Evolutionary conservation across 2,113 vertebrate species (phyloP), one percentile per base, ranked within the genome.

Genomic region (Chaetodon trifascialis): DNA sequence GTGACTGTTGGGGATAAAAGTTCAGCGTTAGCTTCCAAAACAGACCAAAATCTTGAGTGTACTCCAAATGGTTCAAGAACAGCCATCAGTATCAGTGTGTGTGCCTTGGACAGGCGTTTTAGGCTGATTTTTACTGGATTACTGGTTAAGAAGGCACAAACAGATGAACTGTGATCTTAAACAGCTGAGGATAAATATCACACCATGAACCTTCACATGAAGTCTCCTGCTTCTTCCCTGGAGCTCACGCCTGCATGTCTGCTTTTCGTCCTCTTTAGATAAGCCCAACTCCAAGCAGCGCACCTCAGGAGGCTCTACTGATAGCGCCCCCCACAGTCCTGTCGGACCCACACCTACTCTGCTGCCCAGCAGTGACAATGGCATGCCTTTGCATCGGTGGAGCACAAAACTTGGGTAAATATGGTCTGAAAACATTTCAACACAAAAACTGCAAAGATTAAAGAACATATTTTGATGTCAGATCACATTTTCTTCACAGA

Each of bases 311-410:
- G 91, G 93, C n/a, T 94, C 93, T 12, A 91, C 83, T 83, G 94
- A 95, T 25, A 95, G 91, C 25, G 88, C 80, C 46, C 94, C 94
- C 64, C 90, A 95, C 72, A 96, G 95, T 84, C 94, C 95, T 7
- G 86, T 95, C 47, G 95, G 92, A 83, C 80, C 77, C 2, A 58
- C 90, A 16, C 93, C 94, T 42, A 62, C 84, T n/a, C 85, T 91
- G 81, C 88, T 87, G 83, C 86, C 94, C 84, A 87, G 88, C 84
- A 56, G 75, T 86, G 95, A 96, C 47, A 91, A 83, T 52, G 88
- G 86, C 65, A 75, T 90, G 86, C 79, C 90, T 80, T 71, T 92
- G 73, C 92, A 95, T 59, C 88, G 94, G 19, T 93, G 93, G 87
- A 94, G 91, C 83, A 52, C 89, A 59, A 95, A 94, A 84, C 92